Conservation (phyloP, 2,113 vertebrate genomes). For the Gracilinanus agilis region DNA sequence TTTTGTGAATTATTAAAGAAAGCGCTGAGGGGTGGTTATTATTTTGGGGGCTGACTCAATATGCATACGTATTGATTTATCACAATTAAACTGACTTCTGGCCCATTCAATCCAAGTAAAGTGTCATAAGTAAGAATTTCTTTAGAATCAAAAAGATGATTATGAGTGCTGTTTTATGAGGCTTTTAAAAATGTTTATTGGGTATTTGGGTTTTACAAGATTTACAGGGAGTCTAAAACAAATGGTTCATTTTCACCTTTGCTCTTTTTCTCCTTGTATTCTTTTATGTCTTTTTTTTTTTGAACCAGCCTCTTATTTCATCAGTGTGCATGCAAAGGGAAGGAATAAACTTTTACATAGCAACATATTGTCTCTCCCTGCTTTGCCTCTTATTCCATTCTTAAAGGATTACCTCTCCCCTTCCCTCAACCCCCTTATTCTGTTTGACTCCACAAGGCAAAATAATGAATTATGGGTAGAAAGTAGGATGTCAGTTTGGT, state of each 20-base stretch:
- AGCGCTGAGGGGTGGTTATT: not conserved
- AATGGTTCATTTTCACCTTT: not conserved
- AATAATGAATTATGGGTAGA: not conserved
- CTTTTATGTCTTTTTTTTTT: not conserved
- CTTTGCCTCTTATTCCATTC: not conserved
- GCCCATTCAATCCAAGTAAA: not conserved
- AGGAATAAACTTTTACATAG: not conserved
- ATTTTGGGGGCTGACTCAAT: not conserved
- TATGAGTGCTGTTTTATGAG: not conserved
- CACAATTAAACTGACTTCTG: not conserved
- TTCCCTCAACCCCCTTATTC: not conserved
- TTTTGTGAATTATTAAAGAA: not conserved
- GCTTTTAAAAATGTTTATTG: not conserved
- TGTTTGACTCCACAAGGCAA: not conserved
- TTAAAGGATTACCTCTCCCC: not conserved
- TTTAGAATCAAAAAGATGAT: not conserved
- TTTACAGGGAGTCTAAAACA: not conserved
- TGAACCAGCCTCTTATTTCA: not conserved
- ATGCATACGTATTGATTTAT: not conserved
- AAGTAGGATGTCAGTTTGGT: not conserved
- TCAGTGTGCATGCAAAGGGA: not conserved
- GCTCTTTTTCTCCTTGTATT: not conserved
- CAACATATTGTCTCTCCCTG: not conserved
- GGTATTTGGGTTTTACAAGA: not conserved
- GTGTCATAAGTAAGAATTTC: not conserved